Percentiles rank a stretch among this genome's conserved stretches.
Evolutionary conservation across 2,113 vertebrate genomes (phyloP).

Genomic region (Anser cygnoides): DNA sequence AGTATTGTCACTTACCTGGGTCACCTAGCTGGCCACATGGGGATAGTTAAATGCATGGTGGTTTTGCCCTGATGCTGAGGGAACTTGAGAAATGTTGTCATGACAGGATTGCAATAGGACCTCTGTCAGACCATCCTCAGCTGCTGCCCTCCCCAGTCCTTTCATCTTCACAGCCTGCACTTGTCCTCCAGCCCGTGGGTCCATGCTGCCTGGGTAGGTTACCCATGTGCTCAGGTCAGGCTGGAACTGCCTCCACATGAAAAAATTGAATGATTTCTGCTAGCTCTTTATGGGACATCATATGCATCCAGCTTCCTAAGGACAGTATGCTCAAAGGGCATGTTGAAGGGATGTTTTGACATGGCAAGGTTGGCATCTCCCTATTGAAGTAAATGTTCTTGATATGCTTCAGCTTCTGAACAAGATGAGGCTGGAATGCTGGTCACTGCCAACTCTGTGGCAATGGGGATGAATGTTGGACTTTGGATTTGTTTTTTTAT

Average conservation of each 20-base stretch:
- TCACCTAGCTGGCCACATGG: not conserved
- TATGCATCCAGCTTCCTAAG: not conserved
- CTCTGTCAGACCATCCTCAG: not conserved
- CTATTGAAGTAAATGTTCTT: not conserved
- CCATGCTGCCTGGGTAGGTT: not conserved
- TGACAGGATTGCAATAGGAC: not conserved
- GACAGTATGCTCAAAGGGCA: not conserved
- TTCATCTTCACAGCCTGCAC: not conserved
- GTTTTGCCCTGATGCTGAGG: not conserved
- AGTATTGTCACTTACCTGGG: not conserved
- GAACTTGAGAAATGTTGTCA: not conserved
- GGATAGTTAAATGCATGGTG: not conserved
- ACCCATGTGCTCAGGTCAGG: fast-evolving
- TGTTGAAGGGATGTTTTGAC: not conserved
- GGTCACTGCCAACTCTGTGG: not conserved
- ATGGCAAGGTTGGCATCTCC: not conserved
- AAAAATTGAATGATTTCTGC: not conserved
- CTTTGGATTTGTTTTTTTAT: not conserved
- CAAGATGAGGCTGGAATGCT: not conserved
- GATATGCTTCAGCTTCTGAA: not conserved
- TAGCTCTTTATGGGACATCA: fast-evolving
- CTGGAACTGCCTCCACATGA: not conserved
- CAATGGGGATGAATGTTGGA: not conserved
- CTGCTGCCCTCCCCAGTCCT: not conserved
- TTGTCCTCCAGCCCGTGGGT: not conserved